These are phyloP conservation scores for Trogon surrucura DNA, from an alignment of 2,113 vertebrate genomes.

Conservation along the genomic window DNA sequence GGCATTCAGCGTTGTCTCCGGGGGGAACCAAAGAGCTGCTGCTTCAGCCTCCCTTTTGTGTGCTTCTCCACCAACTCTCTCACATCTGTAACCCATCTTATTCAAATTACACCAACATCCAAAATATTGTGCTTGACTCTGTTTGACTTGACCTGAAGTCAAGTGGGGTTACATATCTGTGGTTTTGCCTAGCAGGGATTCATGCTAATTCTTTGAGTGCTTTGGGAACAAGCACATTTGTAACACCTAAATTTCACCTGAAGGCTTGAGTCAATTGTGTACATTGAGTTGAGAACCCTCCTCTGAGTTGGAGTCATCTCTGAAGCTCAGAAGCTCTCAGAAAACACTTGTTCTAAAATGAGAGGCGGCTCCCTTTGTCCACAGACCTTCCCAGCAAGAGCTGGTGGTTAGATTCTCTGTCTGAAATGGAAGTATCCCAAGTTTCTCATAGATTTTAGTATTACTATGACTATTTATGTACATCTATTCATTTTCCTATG, in stretches of 20 bases:
- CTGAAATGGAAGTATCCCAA: not conserved
- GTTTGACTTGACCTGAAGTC: not conserved
- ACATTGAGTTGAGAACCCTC: not conserved
- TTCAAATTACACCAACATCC: not conserved
- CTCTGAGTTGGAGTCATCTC: not conserved
- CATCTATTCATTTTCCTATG: not conserved
- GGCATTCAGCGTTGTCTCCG: not conserved
- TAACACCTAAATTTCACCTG: not conserved
- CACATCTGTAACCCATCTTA: conserved; percentile 1
- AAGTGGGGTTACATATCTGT: not conserved
- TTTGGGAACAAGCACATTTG: not conserved
- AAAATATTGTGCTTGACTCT: not conserved
- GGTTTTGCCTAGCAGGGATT: not conserved
- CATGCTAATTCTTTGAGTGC: not conserved
- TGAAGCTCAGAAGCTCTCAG: not conserved
- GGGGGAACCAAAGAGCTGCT: not conserved
- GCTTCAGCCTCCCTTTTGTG: not conserved
- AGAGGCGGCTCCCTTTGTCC: not conserved
- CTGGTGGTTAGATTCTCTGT: not conserved
- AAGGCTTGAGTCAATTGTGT: not conserved
- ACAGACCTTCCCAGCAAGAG: not conserved
- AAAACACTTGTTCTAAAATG: not conserved
- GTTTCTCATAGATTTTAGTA: not conserved
- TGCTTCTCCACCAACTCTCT: not conserved
- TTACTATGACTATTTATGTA: not conserved